Evolutionary conservation across 1,140 invertebrate genomes (phyloP).

Genomic region (Pogonomyrmex californicus): DNA sequence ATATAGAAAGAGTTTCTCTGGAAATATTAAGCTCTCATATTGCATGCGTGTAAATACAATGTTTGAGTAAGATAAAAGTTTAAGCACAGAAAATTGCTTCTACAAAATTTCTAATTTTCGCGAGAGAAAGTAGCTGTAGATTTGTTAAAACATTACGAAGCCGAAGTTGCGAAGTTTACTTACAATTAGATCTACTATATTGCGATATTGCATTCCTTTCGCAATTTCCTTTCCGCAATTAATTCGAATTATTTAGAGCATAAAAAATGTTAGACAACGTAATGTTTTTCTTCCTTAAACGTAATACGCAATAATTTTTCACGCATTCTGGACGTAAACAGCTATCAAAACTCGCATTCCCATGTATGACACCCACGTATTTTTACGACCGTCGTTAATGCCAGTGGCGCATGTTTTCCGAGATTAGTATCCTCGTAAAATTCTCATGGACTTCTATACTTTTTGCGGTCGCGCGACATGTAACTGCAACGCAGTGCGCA

Average conservation of each 20-base stretch:
- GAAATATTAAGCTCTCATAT: conserved; percentile 13
- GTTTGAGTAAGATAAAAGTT: neutral
- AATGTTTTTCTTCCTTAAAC: neutral
- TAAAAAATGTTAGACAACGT: conserved; percentile 18
- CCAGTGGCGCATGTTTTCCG: conserved; percentile 33
- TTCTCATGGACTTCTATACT: conserved; percentile 5
- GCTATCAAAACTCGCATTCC: conserved; percentile 12
- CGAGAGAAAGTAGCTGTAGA: neutral
- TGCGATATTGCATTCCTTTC: neutral
- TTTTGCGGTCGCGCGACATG: conserved; percentile 13
- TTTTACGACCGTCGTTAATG: conserved; percentile 55
- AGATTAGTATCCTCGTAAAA: conserved; percentile 56
- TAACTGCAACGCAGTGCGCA: conserved; percentile 6
- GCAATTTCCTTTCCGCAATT: neutral
- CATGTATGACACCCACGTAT: conserved; percentile 35
- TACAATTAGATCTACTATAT: neutral
- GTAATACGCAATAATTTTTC: conserved; percentile 9
- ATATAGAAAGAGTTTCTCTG: neutral
- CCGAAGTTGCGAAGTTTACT: neutral
- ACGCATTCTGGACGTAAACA: conserved; percentile 1
- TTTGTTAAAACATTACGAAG: neutral
- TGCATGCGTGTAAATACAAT: conserved; percentile 19
- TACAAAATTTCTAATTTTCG: conserved; percentile 8
- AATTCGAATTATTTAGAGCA: neutral
- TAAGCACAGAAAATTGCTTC: neutral